A percentile compares a stretch with the other conserved stretches of the same genome.
These are phyloP conservation scores for Myopa tessellatipennis DNA, from an alignment of 2,888 invertebrate species.

Conservation along the genomic window DNA sequence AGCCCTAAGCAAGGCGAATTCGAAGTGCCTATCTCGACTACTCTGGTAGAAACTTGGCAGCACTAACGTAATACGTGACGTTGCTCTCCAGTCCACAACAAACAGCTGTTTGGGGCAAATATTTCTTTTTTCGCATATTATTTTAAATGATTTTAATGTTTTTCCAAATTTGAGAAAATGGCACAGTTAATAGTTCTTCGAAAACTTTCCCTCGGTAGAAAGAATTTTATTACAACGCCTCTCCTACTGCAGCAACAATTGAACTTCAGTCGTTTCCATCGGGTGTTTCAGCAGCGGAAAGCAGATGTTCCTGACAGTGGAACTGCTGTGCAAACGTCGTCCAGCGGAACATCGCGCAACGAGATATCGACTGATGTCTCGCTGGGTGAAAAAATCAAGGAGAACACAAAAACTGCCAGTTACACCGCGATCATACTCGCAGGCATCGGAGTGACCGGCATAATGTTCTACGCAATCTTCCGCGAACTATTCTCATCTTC, in stretches of 20 bases:
- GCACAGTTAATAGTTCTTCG: conserved; percentile 55
- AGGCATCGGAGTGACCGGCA: conserved; percentile 83
- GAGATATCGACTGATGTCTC: conserved; percentile 72
- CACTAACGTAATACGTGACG: neutral
- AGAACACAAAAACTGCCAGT: conserved; percentile 88
- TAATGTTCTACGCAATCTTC: conserved; percentile 86
- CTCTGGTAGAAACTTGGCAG: neutral
- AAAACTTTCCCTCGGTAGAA: conserved; percentile 49
- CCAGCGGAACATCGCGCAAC: conserved; percentile 39
- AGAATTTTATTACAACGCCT: conserved; percentile 40
- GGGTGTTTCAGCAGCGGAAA: conserved; percentile 39
- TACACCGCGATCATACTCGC: conserved; percentile 85
- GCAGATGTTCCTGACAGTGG: neutral
- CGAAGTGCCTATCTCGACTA: too few relatives aligned
- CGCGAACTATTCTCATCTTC: conserved; percentile 88
- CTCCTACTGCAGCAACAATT: conserved; percentile 30
- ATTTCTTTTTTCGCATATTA: conserved; percentile 13
- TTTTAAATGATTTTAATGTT: conserved; percentile 3
- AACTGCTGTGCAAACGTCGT: conserved; percentile 32
- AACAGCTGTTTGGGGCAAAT: conserved; percentile 4
- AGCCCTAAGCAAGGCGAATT: too few relatives aligned
- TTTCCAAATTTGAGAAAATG: conserved; percentile 47
- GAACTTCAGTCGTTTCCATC: conserved; percentile 40
- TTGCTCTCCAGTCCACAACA: neutral
- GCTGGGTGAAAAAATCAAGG: conserved; percentile 83